Evolutionary conservation across 2,888 invertebrate species (phyloP), one percentile per base, ranked within the genome.

Genomic region (Ernsta delagoae): DNA sequence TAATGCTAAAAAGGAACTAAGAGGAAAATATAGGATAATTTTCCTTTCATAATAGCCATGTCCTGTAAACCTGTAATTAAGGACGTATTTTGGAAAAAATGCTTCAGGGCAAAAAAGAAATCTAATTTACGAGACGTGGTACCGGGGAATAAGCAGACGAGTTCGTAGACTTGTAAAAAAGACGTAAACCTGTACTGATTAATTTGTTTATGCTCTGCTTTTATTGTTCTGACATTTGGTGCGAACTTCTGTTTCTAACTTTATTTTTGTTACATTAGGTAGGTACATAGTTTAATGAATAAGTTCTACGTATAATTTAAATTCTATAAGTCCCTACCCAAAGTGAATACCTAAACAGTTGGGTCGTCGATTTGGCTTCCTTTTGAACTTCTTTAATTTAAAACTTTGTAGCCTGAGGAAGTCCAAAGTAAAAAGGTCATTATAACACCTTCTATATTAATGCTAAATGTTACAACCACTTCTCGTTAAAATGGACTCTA

Each of bases 161-260:
- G 6, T 39, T 45, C 4, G 45, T 12, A 16, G 48, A 48, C 34
- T 65, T 57, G 45, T 65, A 65, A 65, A 48, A 48, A 48, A 48
- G 45, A 45, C 57, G 16, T 65, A 65, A 57, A 57, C 12, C 65
- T 43, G 56, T 43, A 12, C 56, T 57, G 45, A 65, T 57, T 56
- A 45, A 56, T 12, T 45, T 45, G 57, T 65, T 65, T 65, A 57
- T 57, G 65, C 36, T 45, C 1, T 24, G 16, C 53, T 65, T 45
- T 63, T 65, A 65, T 48, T 57, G 48, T 65, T 65, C 48, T 57
- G 45, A 24, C 64, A 45, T 57, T 48, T 57, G 31, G 16, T 43
- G 31, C 12, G 56, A 5, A 34, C 34, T 56, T 34, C 34, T 56
- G 31, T 56, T 56, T 56, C 34, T 56, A 53, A 24, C 53, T 24